Conservation (phyloP, 2,113 vertebrate species). For the Colius striatus region DNA sequence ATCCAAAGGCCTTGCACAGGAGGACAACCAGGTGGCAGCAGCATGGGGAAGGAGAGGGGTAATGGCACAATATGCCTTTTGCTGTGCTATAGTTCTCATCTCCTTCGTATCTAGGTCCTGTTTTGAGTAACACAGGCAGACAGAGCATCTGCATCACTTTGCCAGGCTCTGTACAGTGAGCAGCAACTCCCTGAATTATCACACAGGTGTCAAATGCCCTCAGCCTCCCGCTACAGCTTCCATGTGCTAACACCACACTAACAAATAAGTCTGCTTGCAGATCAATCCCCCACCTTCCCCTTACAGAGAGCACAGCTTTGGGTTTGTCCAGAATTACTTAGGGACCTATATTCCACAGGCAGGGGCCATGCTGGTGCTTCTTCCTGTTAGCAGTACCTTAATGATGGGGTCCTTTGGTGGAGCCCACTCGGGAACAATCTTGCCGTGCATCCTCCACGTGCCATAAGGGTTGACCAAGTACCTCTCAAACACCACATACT, state of each 20-base stretch:
- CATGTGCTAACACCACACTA: background rate
- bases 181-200: background rate
- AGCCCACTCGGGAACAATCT: slow-evolving; percentile 80
- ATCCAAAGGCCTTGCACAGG: accelerated
- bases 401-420: slow-evolving; percentile 87
- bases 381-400: slow-evolving; percentile 79
- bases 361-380: no score
- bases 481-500: slow-evolving; percentile 92
- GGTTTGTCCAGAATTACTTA: background rate
- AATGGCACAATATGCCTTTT: background rate
- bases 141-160: background rate
- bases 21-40: background rate
- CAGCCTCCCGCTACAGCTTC: background rate
- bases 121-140: background rate
- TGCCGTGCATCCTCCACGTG: slow-evolving; percentile 80
- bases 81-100: background rate
- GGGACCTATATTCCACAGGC: accelerated
- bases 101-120: background rate
- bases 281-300: accelerated
- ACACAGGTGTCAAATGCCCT: accelerated
- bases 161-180: background rate
- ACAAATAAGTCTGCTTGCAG: background rate
- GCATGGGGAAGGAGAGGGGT: background rate
- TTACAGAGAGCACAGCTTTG: background rate
- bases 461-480: slow-evolving; percentile 85